These are phyloP conservation scores for Steinernema khuongi DNA, from an alignment of 1,140 invertebrate genomes.

Conservation along the genomic window DNA sequence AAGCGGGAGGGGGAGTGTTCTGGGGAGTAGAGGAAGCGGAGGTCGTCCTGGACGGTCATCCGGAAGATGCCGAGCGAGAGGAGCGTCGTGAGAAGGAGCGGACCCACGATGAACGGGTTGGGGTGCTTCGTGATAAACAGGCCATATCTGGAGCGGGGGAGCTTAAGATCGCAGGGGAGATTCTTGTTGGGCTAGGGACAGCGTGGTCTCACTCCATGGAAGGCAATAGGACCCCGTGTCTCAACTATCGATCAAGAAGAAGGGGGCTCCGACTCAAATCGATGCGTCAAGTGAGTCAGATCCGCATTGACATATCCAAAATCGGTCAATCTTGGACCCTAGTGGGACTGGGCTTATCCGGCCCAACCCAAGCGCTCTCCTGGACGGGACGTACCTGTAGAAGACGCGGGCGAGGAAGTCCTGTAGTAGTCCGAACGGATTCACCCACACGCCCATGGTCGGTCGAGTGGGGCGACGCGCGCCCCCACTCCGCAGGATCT, in stretches of 20 bases:
- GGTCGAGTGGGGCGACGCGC: slow-evolving; percentile 1
- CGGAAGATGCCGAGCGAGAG: slow-evolving; percentile 52
- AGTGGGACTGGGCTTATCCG: too few relatives aligned
- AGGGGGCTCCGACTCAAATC: too few relatives aligned
- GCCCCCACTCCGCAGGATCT: not conserved
- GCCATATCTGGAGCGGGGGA: slow-evolving; percentile 38
- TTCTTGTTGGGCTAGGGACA: too few relatives aligned
- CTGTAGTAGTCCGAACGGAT: slow-evolving; percentile 8
- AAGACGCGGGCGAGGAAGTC: not conserved
- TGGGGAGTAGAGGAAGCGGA: slow-evolving; percentile 55
- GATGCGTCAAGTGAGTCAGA: too few relatives aligned
- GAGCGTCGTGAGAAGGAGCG: slow-evolving; percentile 44
- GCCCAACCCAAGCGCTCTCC: too few relatives aligned
- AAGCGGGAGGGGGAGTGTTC: slow-evolving; percentile 51
- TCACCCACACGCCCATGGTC: slow-evolving; percentile 14
- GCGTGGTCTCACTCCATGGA: too few relatives aligned
- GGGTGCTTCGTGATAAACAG: slow-evolving; percentile 48
- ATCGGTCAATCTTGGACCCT: too few relatives aligned
- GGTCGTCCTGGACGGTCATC: slow-evolving; percentile 51
- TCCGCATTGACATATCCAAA: too few relatives aligned
- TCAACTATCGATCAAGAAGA: too few relatives aligned
- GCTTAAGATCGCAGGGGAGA: not conserved
- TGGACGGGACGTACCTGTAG: not conserved
- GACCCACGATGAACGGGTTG: slow-evolving; percentile 44
- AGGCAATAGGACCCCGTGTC: too few relatives aligned